Evolutionary conservation across 2,113 vertebrate species (phyloP), one percentile per base, ranked within the genome.

Genomic region (Promerops cafer): DNA sequence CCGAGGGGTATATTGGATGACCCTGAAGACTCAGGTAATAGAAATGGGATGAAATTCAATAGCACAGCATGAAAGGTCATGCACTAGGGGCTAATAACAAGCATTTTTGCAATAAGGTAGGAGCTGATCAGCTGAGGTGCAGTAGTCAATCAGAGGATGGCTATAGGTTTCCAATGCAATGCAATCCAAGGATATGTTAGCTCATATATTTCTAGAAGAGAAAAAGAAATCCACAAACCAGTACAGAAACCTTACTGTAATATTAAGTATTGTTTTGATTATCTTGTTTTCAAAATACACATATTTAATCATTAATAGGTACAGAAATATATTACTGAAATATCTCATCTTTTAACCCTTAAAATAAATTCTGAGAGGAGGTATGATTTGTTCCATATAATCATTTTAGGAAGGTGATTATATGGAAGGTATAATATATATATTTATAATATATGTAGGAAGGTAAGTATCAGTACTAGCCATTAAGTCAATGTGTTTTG

Each of bases 1-100:
- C 93, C 78, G 68, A 83, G 33, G 30, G 49, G n/a, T 93, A 42
- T 94, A 84, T 61, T 74, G 83, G 63, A 77, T 97, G 94, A 93
- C 94, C 82, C 42, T 5, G 0, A 94, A 60, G 82, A 77, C 63
- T 92, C 66, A 69, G 65, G 75, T 86, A 93, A 97, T 93, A 86
- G 90, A 95, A 91, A 59, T 74, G 59, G 74, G 70, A 89, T 96
- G 89, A 90, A 96, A 96, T 87, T 85, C 81, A 89, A 85, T 65
- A 96, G 84, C 49, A 54, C 26, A 66, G 30, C n/a, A 39, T 69
- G 40, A 83, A 87, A 82, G 78, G 83, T 94, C 83, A 45, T 72
- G n/a, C 18, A 69, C 65, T 52, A 78, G n/a, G 54, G 78, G 18
- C 53, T 87, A 76, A 84, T 79, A 94, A 71, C 74, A 66, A 91